phyloP scores from a whole-genome alignment of 2,113 vertebrate species.

The Microtus richardsoni region DNA sequence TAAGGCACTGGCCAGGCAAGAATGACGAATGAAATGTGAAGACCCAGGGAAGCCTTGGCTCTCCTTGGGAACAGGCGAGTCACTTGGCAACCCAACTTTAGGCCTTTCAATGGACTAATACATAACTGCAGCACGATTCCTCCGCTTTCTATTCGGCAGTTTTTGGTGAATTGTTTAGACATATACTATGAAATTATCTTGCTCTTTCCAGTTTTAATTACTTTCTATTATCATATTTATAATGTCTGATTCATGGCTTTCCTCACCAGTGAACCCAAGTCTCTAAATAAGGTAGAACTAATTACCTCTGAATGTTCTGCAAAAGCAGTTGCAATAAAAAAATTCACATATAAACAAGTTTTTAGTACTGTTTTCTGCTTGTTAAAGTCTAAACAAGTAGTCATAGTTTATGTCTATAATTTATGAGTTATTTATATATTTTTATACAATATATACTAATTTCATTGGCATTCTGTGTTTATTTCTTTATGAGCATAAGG shows the following conservation, averaged over 20 bases:
- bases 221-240: not conserved
- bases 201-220: not conserved
- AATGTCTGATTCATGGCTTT: not conserved
- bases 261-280: not conserved
- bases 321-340: not conserved
- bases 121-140: not conserved
- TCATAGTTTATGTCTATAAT: not conserved
- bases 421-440: slow-evolving; percentile 4
- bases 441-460: not conserved
- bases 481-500: not conserved
- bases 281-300: not conserved
- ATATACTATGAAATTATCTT: slow-evolving; percentile 22
- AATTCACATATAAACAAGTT: not conserved
- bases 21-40: not conserved
- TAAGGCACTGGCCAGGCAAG: not conserved
- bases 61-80: not conserved
- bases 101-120: not conserved
- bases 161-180: not conserved
- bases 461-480: slow-evolving; percentile 39
- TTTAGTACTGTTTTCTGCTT: not conserved
- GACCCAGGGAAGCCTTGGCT: not conserved
- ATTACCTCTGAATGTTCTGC: not conserved
- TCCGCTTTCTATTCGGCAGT: not conserved
- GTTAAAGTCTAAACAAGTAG: not conserved
- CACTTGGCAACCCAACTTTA: not conserved